phyloP scores from a whole-genome alignment of 2,113 vertebrate species.

The Scophthalmus maximus region DNA sequence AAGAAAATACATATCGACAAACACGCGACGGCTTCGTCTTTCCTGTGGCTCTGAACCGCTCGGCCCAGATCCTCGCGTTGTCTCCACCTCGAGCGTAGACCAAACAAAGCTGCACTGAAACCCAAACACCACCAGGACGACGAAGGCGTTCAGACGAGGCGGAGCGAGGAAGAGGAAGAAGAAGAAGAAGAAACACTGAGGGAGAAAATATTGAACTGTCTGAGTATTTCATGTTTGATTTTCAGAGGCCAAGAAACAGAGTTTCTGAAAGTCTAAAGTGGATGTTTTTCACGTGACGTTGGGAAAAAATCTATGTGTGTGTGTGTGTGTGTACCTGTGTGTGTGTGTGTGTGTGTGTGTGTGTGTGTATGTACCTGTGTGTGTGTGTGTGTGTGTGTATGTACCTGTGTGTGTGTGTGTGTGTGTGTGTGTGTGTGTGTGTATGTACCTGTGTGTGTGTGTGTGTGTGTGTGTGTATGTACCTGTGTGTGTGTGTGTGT shows the following conservation, averaged over 20 bases:
- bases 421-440: not conserved
- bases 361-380: not conserved
- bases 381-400: not conserved
- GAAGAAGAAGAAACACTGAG: not conserved
- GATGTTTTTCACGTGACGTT: conserved; percentile 13
- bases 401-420: no score
- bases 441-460: not conserved
- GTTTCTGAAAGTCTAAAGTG: not conserved
- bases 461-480: not conserved
- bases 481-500: not conserved
- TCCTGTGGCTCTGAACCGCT: conserved; percentile 9
- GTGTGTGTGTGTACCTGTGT: not conserved
- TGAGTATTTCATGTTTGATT: conserved; percentile 8
- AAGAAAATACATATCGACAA: no score
- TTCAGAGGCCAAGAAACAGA: not conserved
- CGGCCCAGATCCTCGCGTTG: conserved; percentile 22
- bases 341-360: no score
- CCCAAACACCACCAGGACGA: conserved; percentile 58
- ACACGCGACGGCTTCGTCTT: no score
- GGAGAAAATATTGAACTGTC: conserved; percentile 1
- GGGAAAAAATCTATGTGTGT: conserved; percentile 6
- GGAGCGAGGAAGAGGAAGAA: not conserved
- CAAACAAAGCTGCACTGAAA: conserved; percentile 60
- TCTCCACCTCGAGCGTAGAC: conserved; percentile 53
- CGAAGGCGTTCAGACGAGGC: conserved; percentile 32